Evolutionary conservation across 2,888 invertebrate species (phyloP), one percentile per base, ranked within the genome.

Genomic region (Meiosimyza platycephala): DNA sequence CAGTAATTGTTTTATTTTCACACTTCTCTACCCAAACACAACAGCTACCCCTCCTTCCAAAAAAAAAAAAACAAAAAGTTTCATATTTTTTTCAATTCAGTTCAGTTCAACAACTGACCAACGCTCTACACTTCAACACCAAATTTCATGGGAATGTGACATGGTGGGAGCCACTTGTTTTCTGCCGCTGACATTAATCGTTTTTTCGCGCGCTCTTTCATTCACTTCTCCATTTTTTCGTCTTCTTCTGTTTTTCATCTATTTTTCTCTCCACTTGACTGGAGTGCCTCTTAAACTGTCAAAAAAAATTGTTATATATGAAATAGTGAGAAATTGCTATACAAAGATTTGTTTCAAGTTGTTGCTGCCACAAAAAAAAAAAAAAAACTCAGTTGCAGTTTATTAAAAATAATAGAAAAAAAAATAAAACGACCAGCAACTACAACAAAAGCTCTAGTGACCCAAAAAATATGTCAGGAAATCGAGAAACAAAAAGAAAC

Each of bases 221-320:
- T 28, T 28, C 28, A 28, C 13, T 18, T 57, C 3, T 13, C 16
- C 22, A 16, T 54, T 54, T 60, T 33, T 6, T 22, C 33, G 22
- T 59, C 12, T 33, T 28, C 18, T 60, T 15, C 33, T 9, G 40
- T 15, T 33, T 40, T 40, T 9, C 40, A 40, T 9, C 1, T 40
- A 40, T 40, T 9, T 40, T 9, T 40, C 40, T 40, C 40, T 60
- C 15, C 13, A 60, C 33, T 33, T 18, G n/a, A 33, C 28, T 47
- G n/a, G 62, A 47, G 40, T 47, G 47, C 9, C 40, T 47, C 47
- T 62, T 33, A 50, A 63, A 63, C 48, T 40, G 63, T 63, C 47
- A 48, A 62, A 16, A 63, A 63, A 63, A 18, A 28, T 57, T 57
- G 6, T 22, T 57, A 57, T 57, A 28, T 57, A 13, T 40, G 40